Conservation (phyloP, 2,888 invertebrate genomes). For the Pherbina coryleti region DNA sequence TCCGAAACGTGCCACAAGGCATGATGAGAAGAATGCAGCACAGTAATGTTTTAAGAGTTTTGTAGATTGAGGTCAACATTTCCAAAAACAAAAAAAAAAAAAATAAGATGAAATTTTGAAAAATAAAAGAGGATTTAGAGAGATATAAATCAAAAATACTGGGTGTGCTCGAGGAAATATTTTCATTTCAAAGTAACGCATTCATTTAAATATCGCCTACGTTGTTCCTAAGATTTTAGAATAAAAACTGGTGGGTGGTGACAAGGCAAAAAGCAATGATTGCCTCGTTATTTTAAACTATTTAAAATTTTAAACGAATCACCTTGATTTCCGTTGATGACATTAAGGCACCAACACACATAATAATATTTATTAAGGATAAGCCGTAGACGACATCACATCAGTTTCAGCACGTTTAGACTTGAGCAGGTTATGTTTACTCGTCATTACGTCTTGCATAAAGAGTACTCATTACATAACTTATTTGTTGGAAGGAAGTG, state of each 20-base stretch:
- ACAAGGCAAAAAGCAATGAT: no score
- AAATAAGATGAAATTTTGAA: no score
- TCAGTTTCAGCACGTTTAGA: neutral
- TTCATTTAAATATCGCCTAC: no score
- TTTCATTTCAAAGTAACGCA: no score
- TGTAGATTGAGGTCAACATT: conserved; percentile 23
- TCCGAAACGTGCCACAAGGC: conserved; percentile 20
- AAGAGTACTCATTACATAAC: neutral
- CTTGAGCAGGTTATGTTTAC: neutral
- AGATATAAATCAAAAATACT: no score
- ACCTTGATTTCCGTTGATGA: no score
- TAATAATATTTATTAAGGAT: conserved; percentile 21
- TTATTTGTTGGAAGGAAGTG: neutral
- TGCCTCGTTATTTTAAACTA: no score
- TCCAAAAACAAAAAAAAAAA: conserved; percentile 24
- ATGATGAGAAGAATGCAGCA: conserved; percentile 48
- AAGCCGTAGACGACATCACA: neutral
- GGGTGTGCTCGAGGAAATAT: no score
- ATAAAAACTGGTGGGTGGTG: no score
- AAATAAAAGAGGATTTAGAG: no score
- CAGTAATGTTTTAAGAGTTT: conserved; percentile 48
- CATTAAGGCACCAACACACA: neutral
- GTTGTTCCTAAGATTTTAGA: no score
- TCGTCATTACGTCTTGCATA: neutral
- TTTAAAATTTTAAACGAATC: no score